Evolutionary conservation across 2,797 vertebrate genomes (phyloP).

Genomic region (Sphenopsis melanotis): DNA sequence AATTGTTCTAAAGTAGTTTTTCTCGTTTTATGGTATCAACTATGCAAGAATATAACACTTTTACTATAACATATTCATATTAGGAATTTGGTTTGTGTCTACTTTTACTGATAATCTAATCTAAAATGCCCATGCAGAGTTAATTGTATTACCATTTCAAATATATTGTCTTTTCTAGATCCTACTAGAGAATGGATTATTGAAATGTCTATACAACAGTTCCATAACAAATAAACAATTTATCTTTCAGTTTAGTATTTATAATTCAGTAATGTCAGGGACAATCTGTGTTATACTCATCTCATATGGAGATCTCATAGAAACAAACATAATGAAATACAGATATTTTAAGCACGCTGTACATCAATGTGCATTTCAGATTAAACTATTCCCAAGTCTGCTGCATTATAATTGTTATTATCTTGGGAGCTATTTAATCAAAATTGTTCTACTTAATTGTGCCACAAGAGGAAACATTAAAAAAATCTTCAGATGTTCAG

Average conservation of each 20-base stretch:
- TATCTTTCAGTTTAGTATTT: constrained; percentile 57
- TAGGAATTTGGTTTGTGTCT: not conserved
- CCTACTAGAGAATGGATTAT: constrained; percentile 17
- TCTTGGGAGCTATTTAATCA: constrained; percentile 68
- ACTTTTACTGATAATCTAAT: constrained; percentile 22
- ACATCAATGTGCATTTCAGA: constrained; percentile 38
- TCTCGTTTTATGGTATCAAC: not conserved
- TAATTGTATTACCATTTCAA: constrained; percentile 33
- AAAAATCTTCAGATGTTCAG: constrained; percentile 35
- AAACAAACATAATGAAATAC: constrained; percentile 59
- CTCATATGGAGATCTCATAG: constrained; percentile 14
- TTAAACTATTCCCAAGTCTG: constrained; percentile 53
- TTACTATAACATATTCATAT: not conserved
- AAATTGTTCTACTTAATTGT: constrained; percentile 62
- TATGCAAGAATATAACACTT: not conserved
- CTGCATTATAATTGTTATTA: constrained; percentile 53
- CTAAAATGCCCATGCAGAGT: constrained; percentile 11
- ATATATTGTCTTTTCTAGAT: constrained; percentile 23
- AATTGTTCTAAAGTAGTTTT: not conserved
- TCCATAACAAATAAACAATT: constrained; percentile 58
- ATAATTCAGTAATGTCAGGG: constrained; percentile 57
- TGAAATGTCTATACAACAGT: constrained; percentile 35
- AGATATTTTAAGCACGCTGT: constrained; percentile 37
- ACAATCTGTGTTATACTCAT: constrained; percentile 48
- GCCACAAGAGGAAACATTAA: constrained; percentile 34